These are phyloP conservation scores for Nannoperca obscura DNA, from an alignment of 2,797 vertebrate species.

Conservation along the genomic window DNA sequence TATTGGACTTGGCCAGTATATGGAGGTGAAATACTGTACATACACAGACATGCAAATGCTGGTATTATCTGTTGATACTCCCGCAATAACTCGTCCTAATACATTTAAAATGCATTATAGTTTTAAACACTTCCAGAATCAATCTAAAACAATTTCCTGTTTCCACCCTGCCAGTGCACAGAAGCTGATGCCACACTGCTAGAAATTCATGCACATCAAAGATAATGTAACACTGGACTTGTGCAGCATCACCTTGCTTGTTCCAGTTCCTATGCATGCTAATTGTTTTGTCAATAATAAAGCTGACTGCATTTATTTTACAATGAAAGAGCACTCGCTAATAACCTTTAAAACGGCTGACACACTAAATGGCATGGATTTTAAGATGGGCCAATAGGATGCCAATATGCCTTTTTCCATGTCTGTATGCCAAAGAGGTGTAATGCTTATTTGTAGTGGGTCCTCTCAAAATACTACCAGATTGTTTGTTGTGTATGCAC, in stretches of 20 bases:
- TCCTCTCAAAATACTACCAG: background rate
- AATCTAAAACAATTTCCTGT: background rate
- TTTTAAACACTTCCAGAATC: background rate
- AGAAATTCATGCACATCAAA: background rate
- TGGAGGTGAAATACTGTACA: background rate
- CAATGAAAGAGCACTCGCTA: background rate
- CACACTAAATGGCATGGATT: constrained; percentile 1
- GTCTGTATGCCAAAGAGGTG: background rate
- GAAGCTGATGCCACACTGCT: background rate
- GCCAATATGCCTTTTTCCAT: background rate
- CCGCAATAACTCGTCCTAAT: background rate
- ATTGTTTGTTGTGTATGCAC: constrained; percentile 19
- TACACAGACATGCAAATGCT: background rate
- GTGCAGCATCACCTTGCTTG: constrained; percentile 4
- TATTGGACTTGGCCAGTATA: background rate
- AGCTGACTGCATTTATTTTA: background rate
- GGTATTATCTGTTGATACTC: background rate
- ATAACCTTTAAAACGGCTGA: constrained; percentile 22
- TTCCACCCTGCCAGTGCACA: background rate
- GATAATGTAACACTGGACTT: constrained; percentile 1
- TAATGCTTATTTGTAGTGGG: background rate
- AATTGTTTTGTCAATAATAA: constrained; percentile 18
- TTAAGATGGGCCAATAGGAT: constrained; percentile 2
- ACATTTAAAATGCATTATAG: background rate
- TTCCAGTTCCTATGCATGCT: background rate